Evolutionary conservation across 2,797 vertebrate genomes (phyloP), one percentile per base, ranked within the genome.

Genomic region (Cuniculus paca): DNA sequence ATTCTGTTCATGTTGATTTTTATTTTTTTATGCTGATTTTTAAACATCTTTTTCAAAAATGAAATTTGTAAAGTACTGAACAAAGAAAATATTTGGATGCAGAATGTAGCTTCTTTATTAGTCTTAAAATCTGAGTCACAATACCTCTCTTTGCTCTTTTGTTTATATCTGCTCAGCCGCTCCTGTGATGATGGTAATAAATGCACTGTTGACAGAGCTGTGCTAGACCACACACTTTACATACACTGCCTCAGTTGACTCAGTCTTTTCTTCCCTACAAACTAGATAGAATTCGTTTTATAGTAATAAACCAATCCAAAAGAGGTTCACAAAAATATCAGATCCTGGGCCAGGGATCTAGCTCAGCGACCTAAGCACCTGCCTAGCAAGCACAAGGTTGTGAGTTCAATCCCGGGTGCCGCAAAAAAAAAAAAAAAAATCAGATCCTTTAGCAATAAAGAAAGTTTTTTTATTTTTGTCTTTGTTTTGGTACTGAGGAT

Each of bases 111-210:
- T 81, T 74, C 77, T 72, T 3, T 72, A 19, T 65, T 77, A 83
- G 22, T 93, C 82, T 88, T 92, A 48, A 92, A 65, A 68, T 86
- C 60, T 70, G 70, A 89, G 65, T 83, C 26, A n/a, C 45, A 61
- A 1, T 42, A 54, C 22, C 39, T 52, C 52, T 28, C 54, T 94
- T 68, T 91, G 58, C 56, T 24, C 13, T 78, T 54, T 80, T 58
- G 63, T 84, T 74, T 75, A 34, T 90, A 8, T 75, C 58, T 56
- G 12, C n/a, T 54, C 19, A 34, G n/a, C 61, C 79, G 77, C n/a
- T 82, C 28, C n/a, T 39, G 14, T 60, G 36, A 28, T 11, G 28
- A 28, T 68, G 63, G 50, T 63, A 11, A 50, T 63, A 81, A 65
- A 63, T 10, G 1, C 28, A 42, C 22, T 13, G 0, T 50, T 79